Base-by-base conservation (phyloP, 2,113 vertebrate genomes). In the Seriola dumerili region DNA sequence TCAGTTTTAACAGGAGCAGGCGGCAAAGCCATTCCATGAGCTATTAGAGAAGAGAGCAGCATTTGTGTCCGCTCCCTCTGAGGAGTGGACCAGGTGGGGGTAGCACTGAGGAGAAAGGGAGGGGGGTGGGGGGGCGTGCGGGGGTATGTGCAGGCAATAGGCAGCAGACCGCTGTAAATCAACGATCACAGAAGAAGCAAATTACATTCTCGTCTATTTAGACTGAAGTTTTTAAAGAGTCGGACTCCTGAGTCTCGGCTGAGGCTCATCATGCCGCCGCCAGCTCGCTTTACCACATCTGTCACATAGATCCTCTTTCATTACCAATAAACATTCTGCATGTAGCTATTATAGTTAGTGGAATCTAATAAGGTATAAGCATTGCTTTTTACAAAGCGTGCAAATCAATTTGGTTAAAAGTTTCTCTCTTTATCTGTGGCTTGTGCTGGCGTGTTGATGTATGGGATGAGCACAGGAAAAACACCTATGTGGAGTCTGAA, bases 331-430 rank as follows among this genome's bases (percentile, higher is more conserved):
- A 93, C 93, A 90, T 92, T 85, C 91, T 88, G 82, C 89, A 88
- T 92, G 92, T 85, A 78, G 91, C 93, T 90, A 87, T 94, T 89
- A 95, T 92, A 92, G 87, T 90, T 89, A 89, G 89, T 78, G 85
- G 84, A 94, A 94, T 95, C 94, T 94, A 96, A 95, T 95, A 94
- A 95, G 87, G 84, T 92, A 88, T 86, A 92, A 91, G 91, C 86
- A 88, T 86, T 83, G 92, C 87, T 78, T 94, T 93, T 95, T 93
- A 95, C 75, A 67, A 93, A 91, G 92, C 89, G 79, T 95, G 94
- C 73, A 94, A 94, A 96, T 96, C 93, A 93, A 95, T 95, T 95
- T 92, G 87, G 85, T 91, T 78, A 89, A 90, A 93, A 88, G 91
- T 95, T 91, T 90, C 84, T 89, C 84, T 81, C 89, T 83, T 85